A percentile compares a stretch with the other conserved stretches of the same genome.
These are phyloP conservation scores for Manacus vitellinus DNA, from an alignment of 2,113 vertebrate genomes.

Conservation along the genomic window DNA sequence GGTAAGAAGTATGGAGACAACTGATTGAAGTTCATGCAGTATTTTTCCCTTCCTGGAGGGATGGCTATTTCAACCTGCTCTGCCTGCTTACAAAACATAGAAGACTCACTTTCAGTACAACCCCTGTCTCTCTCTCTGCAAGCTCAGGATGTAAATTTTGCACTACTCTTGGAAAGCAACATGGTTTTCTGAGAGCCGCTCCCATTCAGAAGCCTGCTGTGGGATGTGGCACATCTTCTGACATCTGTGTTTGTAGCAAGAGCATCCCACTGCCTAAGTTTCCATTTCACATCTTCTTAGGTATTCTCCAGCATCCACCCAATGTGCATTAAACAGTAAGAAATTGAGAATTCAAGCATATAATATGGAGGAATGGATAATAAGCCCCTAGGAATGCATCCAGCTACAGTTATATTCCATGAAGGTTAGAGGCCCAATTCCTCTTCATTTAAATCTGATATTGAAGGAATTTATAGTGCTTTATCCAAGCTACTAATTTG, in stretches of 20 bases:
- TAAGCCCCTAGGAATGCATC: slow-evolving; percentile 31
- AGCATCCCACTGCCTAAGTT: background rate
- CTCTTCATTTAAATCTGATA: slow-evolving; percentile 42
- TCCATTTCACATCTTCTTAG: slow-evolving; percentile 27
- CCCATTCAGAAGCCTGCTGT: background rate
- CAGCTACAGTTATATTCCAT: background rate
- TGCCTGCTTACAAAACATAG: background rate
- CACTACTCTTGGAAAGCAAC: background rate
- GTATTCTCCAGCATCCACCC: slow-evolving; percentile 13
- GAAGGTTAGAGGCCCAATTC: slow-evolving; percentile 54
- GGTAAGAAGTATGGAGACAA: background rate
- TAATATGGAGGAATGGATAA: slow-evolving; percentile 60
- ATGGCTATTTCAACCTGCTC: background rate
- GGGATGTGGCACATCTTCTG: background rate
- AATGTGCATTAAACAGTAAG: slow-evolving; percentile 58
- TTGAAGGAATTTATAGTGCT: slow-evolving; percentile 40
- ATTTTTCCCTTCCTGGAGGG: background rate
- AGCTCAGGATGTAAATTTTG: background rate
- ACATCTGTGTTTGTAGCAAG: background rate
- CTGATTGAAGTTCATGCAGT: background rate
- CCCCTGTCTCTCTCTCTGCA: background rate
- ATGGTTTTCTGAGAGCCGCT: background rate
- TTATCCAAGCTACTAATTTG: slow-evolving; percentile 12
- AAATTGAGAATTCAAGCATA: slow-evolving; percentile 70
- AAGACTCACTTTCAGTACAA: background rate